A percentile compares a stretch with the other conserved stretches of the same genome.
Conservation (phyloP, 2,113 vertebrate genomes). For the Epinephelus lanceolatus region DNA sequence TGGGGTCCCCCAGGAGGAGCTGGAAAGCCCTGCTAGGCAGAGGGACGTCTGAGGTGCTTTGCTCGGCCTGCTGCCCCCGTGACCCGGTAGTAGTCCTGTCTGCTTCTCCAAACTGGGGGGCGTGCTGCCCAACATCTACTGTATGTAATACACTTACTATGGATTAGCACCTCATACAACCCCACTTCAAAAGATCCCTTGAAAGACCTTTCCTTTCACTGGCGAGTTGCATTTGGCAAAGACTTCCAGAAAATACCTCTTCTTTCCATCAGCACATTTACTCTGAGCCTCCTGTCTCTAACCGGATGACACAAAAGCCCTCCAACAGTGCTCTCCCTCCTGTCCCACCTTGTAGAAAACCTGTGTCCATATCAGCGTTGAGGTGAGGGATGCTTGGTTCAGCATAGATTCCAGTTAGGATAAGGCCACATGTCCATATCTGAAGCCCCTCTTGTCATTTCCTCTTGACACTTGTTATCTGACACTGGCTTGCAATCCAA, state of each 20-base stretch:
- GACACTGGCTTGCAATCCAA: slow-evolving; percentile 46
- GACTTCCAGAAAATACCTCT: too few relatives aligned
- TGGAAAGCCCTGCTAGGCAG: too few relatives aligned
- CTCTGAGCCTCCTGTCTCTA: not conserved
- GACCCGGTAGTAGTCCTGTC: too few relatives aligned
- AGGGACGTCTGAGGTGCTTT: too few relatives aligned
- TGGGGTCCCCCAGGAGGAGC: too few relatives aligned
- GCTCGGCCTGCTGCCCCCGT: too few relatives aligned
- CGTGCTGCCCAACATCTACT: too few relatives aligned
- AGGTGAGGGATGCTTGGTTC: slow-evolving; percentile 54
- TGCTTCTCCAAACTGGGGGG: too few relatives aligned
- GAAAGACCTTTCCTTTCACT: not conserved
- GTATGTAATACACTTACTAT: too few relatives aligned
- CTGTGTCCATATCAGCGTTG: slow-evolving; percentile 31
- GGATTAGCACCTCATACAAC: too few relatives aligned
- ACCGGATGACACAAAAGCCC: not conserved
- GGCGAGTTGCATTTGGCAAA: not conserved
- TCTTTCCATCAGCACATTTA: not conserved
- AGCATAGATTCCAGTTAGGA: slow-evolving; percentile 71
- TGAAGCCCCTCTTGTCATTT: slow-evolving; percentile 55
- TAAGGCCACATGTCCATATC: slow-evolving; percentile 43
- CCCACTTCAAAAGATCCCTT: too few relatives aligned
- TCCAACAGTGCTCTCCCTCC: not conserved
- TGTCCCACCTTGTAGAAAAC: slow-evolving; percentile 14
- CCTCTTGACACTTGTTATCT: slow-evolving; percentile 70